phyloP scores from a whole-genome alignment of 2,113 vertebrate genomes.

The mouse (Mus musculus) region DNA sequence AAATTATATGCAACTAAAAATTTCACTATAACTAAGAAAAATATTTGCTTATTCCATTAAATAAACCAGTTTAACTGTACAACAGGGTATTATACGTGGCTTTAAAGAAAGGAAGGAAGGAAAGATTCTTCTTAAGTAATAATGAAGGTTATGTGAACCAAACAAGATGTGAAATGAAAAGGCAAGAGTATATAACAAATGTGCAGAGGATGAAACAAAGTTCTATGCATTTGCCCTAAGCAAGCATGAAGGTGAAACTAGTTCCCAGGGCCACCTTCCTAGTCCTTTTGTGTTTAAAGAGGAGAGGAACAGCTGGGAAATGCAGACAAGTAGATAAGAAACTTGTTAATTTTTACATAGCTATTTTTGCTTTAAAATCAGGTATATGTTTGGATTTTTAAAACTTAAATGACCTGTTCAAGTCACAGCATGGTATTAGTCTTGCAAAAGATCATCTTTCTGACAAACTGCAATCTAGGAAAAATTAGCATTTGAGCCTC shows the following conservation, averaged over 20 bases:
- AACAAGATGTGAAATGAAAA: neutral
- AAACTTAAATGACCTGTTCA: constrained; percentile 30
- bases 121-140: neutral
- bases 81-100: constrained; percentile 4
- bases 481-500: constrained; percentile 40
- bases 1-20: constrained; percentile 34
- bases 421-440: neutral
- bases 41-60: neutral
- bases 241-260: constrained; percentile 33
- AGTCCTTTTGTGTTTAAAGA: neutral
- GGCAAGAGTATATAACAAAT: neutral
- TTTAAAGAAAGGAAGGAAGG: neutral
- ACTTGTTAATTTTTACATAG: neutral
- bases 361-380: constrained; percentile 29
- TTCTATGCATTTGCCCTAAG: neutral
- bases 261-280: neutral
- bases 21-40: constrained; percentile 60
- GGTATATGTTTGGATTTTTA: constrained; percentile 4
- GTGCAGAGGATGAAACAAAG: neutral
- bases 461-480: constrained; percentile 25
- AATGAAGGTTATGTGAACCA: neutral
- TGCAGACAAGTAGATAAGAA: neutral
- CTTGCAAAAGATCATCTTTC: constrained; percentile 17
- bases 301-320: neutral
- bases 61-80: neutral